Base-by-base conservation (phyloP, 2,797 vertebrate species). In the Cygnus olor region DNA sequence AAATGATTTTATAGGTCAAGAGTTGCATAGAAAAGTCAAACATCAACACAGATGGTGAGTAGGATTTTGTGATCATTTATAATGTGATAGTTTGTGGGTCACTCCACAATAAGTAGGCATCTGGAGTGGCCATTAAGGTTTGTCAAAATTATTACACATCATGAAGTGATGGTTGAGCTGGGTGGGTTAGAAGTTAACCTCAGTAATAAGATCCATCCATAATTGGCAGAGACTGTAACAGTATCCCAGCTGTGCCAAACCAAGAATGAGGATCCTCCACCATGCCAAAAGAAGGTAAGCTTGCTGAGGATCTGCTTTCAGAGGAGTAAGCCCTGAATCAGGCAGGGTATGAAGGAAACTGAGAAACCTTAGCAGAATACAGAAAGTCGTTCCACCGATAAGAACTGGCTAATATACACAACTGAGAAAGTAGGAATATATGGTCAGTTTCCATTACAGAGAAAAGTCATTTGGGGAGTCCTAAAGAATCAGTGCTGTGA, bases 111-210 rank as follows among this genome's bases (percentile, higher is more conserved):
- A 92, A 92, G 71, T 51, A 24, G 60, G 54, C 93, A 92, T 83
- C 84, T 95, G 94, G 86, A 90, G 93, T 58, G 45, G 69, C 76
- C 72, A 89, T 85, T 95, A 90, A 78, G 40, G 18, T 80, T 89
- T 95, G 86, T 93, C 89, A 92, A 80, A 94, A 92, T 65, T 92
- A 93, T 89, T 92, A 85, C 38, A 85, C 25, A 38, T 83, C 79
- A 92, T 93, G 74, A 87, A 85, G 81, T 74, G 56, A 87, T 73
- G 47, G 68, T 85, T 54, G 44, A 65, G 45, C 60, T 83, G 91
- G 40, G 69, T 71, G 71, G 81, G 60, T 92, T 94, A 92, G 72
- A 89, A 89, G n/a, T 91, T 95, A 95, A 92, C 84, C 91, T 89
- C 82, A 21, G 57, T 91, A 92, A 91, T 92, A 94, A 92, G 65